These are phyloP conservation scores for Scotopteryx bipunctaria DNA, from an alignment of 2,888 invertebrate species.

Conservation along the genomic window DNA sequence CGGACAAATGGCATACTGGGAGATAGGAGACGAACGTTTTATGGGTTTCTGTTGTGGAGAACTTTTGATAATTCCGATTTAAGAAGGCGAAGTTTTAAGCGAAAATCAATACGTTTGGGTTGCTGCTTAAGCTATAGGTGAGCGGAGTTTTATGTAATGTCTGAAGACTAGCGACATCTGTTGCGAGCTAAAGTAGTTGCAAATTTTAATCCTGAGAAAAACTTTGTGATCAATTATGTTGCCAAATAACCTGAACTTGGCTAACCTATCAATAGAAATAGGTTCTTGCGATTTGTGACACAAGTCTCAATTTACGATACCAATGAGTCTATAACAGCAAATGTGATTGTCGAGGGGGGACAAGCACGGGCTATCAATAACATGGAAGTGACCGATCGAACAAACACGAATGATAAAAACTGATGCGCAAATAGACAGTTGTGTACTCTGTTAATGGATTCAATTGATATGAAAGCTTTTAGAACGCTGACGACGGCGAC, in stretches of 20 bases:
- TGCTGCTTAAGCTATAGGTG: slow-evolving; percentile 29
- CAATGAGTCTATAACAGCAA: slow-evolving; percentile 48
- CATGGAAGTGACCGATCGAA: slow-evolving; percentile 78
- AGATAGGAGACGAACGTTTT: slow-evolving; percentile 65
- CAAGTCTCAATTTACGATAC: slow-evolving; percentile 47
- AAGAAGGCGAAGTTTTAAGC: slow-evolving; percentile 45
- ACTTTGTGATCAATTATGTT: background rate
- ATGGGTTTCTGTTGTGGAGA: slow-evolving; percentile 48
- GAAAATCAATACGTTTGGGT: slow-evolving; percentile 36
- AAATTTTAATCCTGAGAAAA: background rate
- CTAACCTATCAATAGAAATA: background rate
- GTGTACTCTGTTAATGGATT: slow-evolving; percentile 83
- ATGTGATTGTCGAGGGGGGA: slow-evolving; percentile 61
- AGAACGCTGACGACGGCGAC: slow-evolving; percentile 73
- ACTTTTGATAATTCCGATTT: slow-evolving; percentile 47
- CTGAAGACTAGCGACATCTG: slow-evolving; percentile 27
- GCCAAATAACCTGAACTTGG: background rate
- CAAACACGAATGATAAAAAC: slow-evolving; percentile 83
- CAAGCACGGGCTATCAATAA: slow-evolving; percentile 79
- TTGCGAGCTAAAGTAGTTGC: slow-evolving; percentile 4
- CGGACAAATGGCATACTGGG: slow-evolving; percentile 75
- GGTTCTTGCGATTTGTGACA: slow-evolving; percentile 14
- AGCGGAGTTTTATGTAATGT: slow-evolving; percentile 27
- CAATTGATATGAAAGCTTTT: slow-evolving; percentile 84
- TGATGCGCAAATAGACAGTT: slow-evolving; percentile 81